These are phyloP conservation scores for Melanaphis sacchari DNA, from an alignment of 1,140 invertebrate species.

Conservation along the genomic window DNA sequence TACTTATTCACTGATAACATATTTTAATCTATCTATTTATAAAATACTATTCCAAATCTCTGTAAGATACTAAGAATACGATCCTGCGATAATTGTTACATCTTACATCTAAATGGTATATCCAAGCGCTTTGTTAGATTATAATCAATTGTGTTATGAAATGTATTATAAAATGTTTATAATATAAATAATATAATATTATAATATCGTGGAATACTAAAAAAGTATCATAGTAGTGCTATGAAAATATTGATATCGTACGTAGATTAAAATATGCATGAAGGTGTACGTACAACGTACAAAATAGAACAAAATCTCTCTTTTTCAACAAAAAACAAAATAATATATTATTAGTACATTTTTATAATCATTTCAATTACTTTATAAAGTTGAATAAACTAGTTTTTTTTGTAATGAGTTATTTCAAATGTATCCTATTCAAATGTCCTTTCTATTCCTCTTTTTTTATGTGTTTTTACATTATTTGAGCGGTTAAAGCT, in stretches of 20 bases:
- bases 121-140: background rate
- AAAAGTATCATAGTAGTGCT: background rate
- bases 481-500: background rate
- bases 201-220: background rate
- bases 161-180: background rate
- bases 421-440: slow-evolving; percentile 5
- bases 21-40: background rate
- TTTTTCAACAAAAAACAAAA: background rate
- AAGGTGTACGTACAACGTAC: too few species aligned
- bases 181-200: background rate
- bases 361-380: background rate
- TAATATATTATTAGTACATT: background rate
- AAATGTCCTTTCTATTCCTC: background rate
- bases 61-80: background rate
- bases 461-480: background rate
- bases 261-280: background rate
- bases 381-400: background rate
- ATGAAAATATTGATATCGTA: background rate
- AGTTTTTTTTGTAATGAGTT: background rate
- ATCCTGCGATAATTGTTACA: too few species aligned
- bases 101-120: background rate
- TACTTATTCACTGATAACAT: background rate
- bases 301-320: background rate
- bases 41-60: background rate
- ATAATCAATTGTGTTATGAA: background rate